A percentile compares a stretch with the other conserved stretches of the same genome.
Evolutionary conservation across 2,888 invertebrate species (phyloP).

Genomic region (Folsomia candida): DNA sequence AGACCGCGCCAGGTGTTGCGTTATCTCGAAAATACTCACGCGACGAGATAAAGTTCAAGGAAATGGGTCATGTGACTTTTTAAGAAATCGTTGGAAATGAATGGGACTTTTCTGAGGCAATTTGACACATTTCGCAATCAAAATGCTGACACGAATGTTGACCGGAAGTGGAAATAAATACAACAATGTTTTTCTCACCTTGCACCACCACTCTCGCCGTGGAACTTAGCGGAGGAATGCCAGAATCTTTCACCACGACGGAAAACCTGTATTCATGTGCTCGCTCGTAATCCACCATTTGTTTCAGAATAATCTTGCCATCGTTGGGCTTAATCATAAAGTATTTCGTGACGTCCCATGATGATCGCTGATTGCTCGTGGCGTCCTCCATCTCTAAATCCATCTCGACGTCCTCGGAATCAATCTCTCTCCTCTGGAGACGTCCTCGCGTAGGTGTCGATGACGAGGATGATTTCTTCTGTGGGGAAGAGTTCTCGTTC

Average conservation of each 20-base stretch:
- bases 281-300: conserved; percentile 77
- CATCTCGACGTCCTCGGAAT: conserved; percentile 29
- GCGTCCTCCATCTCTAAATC: conserved; percentile 55
- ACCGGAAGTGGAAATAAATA: too few relatives aligned
- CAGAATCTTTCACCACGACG: conserved; percentile 77
- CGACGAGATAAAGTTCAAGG: too few relatives aligned
- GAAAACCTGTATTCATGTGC: conserved; percentile 72
- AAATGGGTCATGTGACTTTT: too few relatives aligned
- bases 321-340: conserved; percentile 61
- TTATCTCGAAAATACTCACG: too few relatives aligned
- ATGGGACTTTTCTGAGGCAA: too few relatives aligned
- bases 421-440: conserved; percentile 19
- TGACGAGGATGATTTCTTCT: too few relatives aligned
- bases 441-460: not conserved
- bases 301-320: conserved; percentile 74
- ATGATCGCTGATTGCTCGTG: conserved; percentile 58
- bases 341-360: conserved; percentile 43
- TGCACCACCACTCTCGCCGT: conserved; percentile 79
- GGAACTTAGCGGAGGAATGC: conserved; percentile 75
- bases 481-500: conserved; percentile 3
- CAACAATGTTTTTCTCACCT: too few relatives aligned
- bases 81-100: too few relatives aligned
- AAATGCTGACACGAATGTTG: too few relatives aligned
- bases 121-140: too few relatives aligned
- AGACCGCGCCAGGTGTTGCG: too few relatives aligned